Evolutionary conservation across 37 sponge, comb jelly and placozoan genomes (phyloP), one percentile per base, ranked within the genome.

Genomic region (Aplysina aerophoba): DNA sequence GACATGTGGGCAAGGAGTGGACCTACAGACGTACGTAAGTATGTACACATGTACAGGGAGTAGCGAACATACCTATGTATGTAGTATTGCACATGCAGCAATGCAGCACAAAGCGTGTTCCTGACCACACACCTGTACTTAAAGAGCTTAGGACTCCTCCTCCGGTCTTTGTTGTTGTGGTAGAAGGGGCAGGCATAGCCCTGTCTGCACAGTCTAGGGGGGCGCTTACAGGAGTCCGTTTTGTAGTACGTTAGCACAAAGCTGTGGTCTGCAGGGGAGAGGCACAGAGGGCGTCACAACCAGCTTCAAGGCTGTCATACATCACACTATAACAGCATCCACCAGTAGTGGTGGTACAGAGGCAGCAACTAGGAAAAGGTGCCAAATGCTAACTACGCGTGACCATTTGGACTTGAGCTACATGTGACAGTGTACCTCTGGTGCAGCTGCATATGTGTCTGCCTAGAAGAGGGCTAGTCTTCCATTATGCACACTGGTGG

Each of bases 111-210:
- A 8, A 44, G 50, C 50, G 8, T 3, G 50, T 44, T 44, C 6
- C 50, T 19, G 1, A 8, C 3, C 33, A 55, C 53, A 39, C 59
- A 97, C 97, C 95, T 78, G 66, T 97, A 97, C 65, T 94, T 97
- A 59, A 84, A 91, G 34, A 56, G 68, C 73, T 91, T 94, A 0
- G 96, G 96, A n/a, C 84, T 88, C 87, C 96, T 94, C 44, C 99
- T 88, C 59, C 91, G 88, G 84, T 98, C 99, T 67, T 94, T 94
- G 85, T 89, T 93, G 87, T 93, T 98, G 72, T 98, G 99, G 85
- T 86, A 96, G 93, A 92, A 96, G 33, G 99, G 99, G 56, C 99
- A 98, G 28, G 99, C 99, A 83, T 98, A 98, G 19, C 99, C 99
- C 79, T 98, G 99, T 36, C 99, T 79, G 69, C 99, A 98, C 39